Conservation (phyloP, 2,888 invertebrate genomes). For the Hedychridium roseum region DNA sequence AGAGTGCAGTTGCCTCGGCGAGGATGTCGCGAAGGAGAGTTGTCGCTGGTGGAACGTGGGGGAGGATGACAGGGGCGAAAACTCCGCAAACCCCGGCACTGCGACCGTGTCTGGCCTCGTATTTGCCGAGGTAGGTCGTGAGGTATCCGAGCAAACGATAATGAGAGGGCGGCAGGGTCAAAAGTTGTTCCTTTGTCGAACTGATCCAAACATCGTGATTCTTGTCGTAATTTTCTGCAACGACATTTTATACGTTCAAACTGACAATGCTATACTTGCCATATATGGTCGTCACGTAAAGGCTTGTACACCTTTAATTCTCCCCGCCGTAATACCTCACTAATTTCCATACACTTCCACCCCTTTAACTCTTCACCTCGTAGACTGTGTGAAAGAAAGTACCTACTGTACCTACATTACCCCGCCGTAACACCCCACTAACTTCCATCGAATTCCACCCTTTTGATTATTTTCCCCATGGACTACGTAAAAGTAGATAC, state of each 20-base stretch:
- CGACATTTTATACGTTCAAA: not conserved
- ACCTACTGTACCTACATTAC: too few species aligned
- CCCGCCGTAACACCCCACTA: too few species aligned
- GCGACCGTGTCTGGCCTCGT: slow-evolving; percentile 56
- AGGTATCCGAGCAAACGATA: slow-evolving; percentile 57
- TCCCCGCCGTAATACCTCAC: too few species aligned
- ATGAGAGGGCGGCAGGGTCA: slow-evolving; percentile 50
- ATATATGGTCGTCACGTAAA: too few species aligned
- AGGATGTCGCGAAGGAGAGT: slow-evolving; percentile 57
- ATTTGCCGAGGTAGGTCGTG: slow-evolving; percentile 55
- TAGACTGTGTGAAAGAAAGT: too few species aligned
- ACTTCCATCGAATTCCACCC: too few species aligned
- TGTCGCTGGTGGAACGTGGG: slow-evolving; percentile 60
- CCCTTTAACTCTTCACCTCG: too few species aligned
- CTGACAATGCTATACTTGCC: too few species aligned
- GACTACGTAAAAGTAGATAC: too few species aligned
- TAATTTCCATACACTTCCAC: too few species aligned
- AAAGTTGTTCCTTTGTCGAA: slow-evolving; percentile 53
- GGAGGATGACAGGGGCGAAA: slow-evolving; percentile 59
- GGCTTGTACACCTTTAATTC: too few species aligned
- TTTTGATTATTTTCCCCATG: too few species aligned
- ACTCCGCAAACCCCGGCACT: slow-evolving; percentile 56
- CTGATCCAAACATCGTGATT: slow-evolving; percentile 54
- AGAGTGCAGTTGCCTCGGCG: slow-evolving; percentile 51
- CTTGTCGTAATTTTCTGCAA: slow-evolving; percentile 48